Base-by-base conservation (phyloP, 2,888 invertebrate genomes). In the Ceratothoa steindachneri region DNA sequence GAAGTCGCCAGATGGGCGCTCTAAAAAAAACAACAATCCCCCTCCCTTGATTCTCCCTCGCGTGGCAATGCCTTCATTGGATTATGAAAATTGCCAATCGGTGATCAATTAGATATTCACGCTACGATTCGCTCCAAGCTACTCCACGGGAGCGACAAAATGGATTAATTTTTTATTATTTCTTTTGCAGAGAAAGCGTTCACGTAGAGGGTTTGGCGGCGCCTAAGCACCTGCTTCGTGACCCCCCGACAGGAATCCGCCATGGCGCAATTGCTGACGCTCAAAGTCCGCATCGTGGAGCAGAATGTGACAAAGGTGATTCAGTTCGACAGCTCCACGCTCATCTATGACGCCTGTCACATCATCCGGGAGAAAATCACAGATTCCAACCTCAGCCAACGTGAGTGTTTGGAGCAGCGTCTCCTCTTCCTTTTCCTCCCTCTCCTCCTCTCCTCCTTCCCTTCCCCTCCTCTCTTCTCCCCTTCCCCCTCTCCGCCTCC, bases 241-340 rank as follows among this genome's bases (percentile, higher is more conserved):
- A 12, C 15, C 12, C 30, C 29, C 7, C 15, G 24, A 15, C 52
- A n/a, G 31, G n/a, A 28, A 15, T 27, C 29, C 73, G 81, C 86
- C 82, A 90, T 90, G 90, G 89, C 90, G 81, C 60, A 60, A 66
- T 87, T 88, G 68, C 86, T 95, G 81, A 93, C 93, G 79, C 88
- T 95, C 81, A 91, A 92, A 85, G 93, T 95, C 85, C 90, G 91
- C 82, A 90, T 94, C 84, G 91, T 93, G 84, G 89, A 90, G 83
- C 91, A 91, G 82, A 91, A 92, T 85, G 93, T 95, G 83, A 94
- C 94, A 84, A 98, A 98, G 88, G 97, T 95, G 82, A 96, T 99
- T 88, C 96, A 97, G 86, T 98, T 98, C 86, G 95, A 97, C 85
- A 95, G 97, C 52, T 90, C 93, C 83, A 96, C 93, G 80, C 91